A percentile compares a stretch with the other conserved stretches of the same genome.
Conservation (phyloP, 2,888 invertebrate genomes). For the Campoplex nolae region DNA sequence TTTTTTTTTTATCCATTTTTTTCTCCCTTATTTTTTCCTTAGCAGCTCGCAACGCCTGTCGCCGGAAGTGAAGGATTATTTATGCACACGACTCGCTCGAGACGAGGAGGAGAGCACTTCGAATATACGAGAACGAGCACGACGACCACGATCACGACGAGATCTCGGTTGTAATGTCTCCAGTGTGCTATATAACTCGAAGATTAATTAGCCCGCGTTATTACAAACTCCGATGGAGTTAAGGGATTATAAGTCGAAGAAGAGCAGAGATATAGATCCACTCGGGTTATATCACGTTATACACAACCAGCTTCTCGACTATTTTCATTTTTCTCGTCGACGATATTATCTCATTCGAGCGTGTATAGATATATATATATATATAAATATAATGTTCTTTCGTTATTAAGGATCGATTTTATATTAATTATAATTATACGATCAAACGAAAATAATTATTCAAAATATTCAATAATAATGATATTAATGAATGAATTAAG, state of each 20-base stretch:
- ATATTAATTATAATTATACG: slow-evolving; percentile 49
- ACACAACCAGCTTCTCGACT: slow-evolving; percentile 14
- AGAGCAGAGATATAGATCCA: slow-evolving; percentile 54
- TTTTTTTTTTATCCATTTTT: slow-evolving; percentile 10
- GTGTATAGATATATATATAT: slow-evolving; percentile 10
- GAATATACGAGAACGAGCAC: slow-evolving; percentile 34
- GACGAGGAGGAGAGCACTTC: slow-evolving; percentile 58
- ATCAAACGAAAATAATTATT: slow-evolving; percentile 25
- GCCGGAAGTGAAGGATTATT: slow-evolving; percentile 75
- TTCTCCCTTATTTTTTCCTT: slow-evolving; percentile 61
- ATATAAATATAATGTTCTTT: slow-evolving; percentile 19
- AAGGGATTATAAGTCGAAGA: slow-evolving; percentile 59
- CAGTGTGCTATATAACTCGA: slow-evolving; percentile 31
- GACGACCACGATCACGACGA: slow-evolving; percentile 41
- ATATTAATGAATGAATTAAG: neutral
- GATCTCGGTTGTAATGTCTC: slow-evolving; percentile 44
- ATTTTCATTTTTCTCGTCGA: slow-evolving; percentile 52
- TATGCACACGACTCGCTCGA: slow-evolving; percentile 64
- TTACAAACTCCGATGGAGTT: slow-evolving; percentile 60
- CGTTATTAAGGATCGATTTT: slow-evolving; percentile 16
- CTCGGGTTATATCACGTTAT: slow-evolving; percentile 37
- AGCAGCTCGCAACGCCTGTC: slow-evolving; percentile 68
- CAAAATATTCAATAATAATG: neutral
- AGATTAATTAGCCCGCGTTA: slow-evolving; percentile 67
- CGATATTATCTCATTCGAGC: slow-evolving; percentile 45